phyloP scores from a whole-genome alignment of 2,797 vertebrate species.

The Gymnodraco acuticeps region DNA sequence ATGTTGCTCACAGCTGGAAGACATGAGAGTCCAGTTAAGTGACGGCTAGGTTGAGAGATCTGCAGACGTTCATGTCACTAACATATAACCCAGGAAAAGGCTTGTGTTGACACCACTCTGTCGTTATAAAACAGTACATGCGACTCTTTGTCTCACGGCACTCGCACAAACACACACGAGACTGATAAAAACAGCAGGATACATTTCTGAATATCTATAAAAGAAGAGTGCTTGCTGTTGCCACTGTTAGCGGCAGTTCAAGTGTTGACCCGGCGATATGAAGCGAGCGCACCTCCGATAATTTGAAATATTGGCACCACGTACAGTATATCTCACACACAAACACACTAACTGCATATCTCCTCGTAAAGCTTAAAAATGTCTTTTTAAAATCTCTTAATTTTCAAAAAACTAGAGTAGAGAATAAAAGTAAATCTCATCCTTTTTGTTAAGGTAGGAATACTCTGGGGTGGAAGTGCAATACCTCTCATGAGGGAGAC shows the following conservation, averaged over 20 bases:
- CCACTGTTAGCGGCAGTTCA: constrained; percentile 53
- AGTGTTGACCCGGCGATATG: constrained; percentile 56
- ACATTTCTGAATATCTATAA: constrained; percentile 63
- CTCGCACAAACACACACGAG: constrained; percentile 66
- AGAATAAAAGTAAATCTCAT: constrained; percentile 61
- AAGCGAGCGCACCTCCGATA: constrained; percentile 50
- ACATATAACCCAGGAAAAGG: constrained; percentile 24
- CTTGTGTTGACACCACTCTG: constrained; percentile 48
- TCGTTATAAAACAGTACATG: constrained; percentile 64
- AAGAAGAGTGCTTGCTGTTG: constrained; percentile 51
- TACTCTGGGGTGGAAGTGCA: constrained; percentile 69
- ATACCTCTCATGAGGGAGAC: constrained; percentile 27
- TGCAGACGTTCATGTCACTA: constrained; percentile 26
- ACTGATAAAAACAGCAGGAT: constrained; percentile 66
- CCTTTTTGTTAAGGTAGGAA: constrained; percentile 53
- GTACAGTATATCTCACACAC: constrained; percentile 63
- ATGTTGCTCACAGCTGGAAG: neutral
- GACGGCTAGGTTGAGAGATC: constrained; percentile 9
- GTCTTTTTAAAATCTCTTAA: constrained; percentile 72
- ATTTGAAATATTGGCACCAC: constrained; percentile 66
- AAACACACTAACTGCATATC: constrained; percentile 74
- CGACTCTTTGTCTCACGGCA: constrained; percentile 64
- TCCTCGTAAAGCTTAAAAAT: constrained; percentile 78
- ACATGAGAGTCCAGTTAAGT: constrained; percentile 5
- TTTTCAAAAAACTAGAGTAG: constrained; percentile 72